Base-by-base conservation (phyloP, 2,113 vertebrate species). In the Cisticola juncidis region DNA sequence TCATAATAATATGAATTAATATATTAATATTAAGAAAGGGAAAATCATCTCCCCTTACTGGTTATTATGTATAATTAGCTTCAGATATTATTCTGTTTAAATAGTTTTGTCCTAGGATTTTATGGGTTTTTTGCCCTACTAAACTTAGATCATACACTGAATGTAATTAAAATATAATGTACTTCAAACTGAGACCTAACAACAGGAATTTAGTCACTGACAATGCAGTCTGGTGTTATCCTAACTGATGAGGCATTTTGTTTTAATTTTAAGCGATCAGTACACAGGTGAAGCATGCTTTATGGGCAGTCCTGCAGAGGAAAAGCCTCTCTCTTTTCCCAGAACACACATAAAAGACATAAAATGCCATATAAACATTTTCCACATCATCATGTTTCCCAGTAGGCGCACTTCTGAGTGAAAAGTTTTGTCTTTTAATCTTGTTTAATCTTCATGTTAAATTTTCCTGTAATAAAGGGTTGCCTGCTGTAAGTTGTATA, bases 21-120 rank as follows among this genome's bases (percentile, higher is more conserved):
- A 51, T 38, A 73, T 91, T 95, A 94, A 92, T 89, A 91, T 57
- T 57, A 80, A 81, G 81, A 90, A 96, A 81, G 73, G 28, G 76
- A 91, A 95, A 92, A 88, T 69, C 25, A 88, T 92, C 51, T 47
- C 38, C 38, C 38, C 36, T 88, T 81, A 60, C 50, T 96, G 84
- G n/a, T 68, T 88, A 92, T 95, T 94, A 94, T 50, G 35, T 86
- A 73, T 90, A 96, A 97, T 97, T 96, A 95, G 76, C 51, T 94
- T 95, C n/a, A 9, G 66, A 87, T 69, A 94, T 79, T 61, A 65
- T 69, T 95, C 80, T 92, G 44, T 93, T 93, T 71, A 93, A 97
- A 95, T 79, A 92, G 88, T 78, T 96, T 89, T 96, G 85, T 89
- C 95, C 90, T 90, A 96, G 69, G 79, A 94, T 94, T 96, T 97